These are phyloP conservation scores for Rambutsinella grinnellia DNA, from an alignment of 2,888 invertebrate species.

Conservation along the genomic window DNA sequence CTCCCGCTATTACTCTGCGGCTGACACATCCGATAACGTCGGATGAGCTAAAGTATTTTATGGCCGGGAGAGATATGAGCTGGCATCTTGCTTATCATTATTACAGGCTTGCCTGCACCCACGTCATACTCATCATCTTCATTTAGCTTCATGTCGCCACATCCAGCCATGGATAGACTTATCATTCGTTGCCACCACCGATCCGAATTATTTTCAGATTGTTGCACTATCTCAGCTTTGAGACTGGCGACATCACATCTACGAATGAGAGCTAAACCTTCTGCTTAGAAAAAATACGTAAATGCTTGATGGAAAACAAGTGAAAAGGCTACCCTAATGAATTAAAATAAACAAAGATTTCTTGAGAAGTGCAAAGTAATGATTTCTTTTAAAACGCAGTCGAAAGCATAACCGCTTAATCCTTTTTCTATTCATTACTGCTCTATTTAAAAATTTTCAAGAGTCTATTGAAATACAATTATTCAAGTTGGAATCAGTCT, in stretches of 20 bases:
- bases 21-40: conserved; percentile 47
- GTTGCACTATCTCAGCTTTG: not conserved
- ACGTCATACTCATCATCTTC: conserved; percentile 13
- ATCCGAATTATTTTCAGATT: no score
- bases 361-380: no score
- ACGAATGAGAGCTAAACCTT: no score
- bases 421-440: no score
- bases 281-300: no score
- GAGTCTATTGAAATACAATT: conserved; percentile 14
- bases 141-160: not conserved
- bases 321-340: no score
- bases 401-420: no score
- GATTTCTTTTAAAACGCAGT: no score
- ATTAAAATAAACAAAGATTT: no score
- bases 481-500: conserved; percentile 9
- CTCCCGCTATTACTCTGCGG: conserved; percentile 35
- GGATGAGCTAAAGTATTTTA: conserved; percentile 26
- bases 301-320: no score
- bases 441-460: no score
- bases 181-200: no score
- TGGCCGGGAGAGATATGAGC: conserved; percentile 41
- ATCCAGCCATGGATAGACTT: not conserved
- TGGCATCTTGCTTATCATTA: conserved; percentile 46
- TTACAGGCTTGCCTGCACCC: conserved; percentile 29
- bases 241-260: not conserved